Evolutionary conservation across 2,113 vertebrate species (phyloP), one percentile per base, ranked within the genome.

Genomic region (Hippoglossus stenolepis): DNA sequence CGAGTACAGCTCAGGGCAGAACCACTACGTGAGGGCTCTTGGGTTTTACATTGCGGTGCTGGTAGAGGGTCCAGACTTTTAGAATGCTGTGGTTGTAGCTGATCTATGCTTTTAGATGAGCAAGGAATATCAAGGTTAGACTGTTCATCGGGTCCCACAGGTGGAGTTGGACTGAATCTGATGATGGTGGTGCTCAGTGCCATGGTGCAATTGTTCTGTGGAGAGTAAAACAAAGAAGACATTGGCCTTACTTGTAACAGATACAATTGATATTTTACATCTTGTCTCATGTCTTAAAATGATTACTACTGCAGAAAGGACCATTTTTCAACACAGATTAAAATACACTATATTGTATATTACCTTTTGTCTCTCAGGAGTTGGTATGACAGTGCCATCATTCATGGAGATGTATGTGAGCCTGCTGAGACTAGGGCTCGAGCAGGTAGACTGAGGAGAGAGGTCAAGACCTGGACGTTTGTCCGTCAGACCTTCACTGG

Each of bases 111-210:
- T 57, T 84, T 87, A 62, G 80, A 24, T 18, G 59, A 76, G 17
- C 57, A 54, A 2, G 57, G 20, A 58, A 17, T 15, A 8, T 86
- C 72, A 13, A 64, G 57, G 64, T 72, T 87, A 69, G 85, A 66
- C 64, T 31, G 75, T 9, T 72, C 18, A 24, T 88, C 65, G 8
- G 79, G 80, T 10, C 96, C 96, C 74, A 93, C 76, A 0, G 83
- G 91, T 58, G 96, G 95, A 62, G 94, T 89, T 31, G 97, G 97
- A 85, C 97, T 99, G 70, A 95, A 93, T 81, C 85, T 91, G 88
- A 98, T 88, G 87, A 98, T 96, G 60, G 97, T 99, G 73, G 97
- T 97, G 87, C 97, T 99, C 75, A 98, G 87, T 0, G 95, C 93
- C 92, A 93, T 92, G 45, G 86, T 89, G 54, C 86, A 78, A 78